Evolutionary conservation across 2,113 vertebrate genomes (phyloP).

Genomic region (Fulica atra): DNA sequence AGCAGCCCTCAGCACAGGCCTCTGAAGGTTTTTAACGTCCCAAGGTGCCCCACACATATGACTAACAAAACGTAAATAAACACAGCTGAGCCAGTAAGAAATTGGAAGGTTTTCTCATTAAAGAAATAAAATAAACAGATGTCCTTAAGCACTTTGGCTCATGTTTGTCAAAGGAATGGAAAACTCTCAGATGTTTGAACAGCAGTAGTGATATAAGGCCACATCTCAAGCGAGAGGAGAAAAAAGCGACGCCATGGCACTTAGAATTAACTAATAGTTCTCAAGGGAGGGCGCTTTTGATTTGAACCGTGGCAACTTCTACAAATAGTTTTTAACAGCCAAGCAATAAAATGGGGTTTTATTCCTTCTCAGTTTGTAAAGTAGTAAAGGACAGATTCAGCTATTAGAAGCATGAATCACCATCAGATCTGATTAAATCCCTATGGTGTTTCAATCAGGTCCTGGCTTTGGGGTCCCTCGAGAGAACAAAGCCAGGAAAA

Average conservation of each 20-base stretch:
- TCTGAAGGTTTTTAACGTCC: constrained; percentile 61
- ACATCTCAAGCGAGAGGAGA: constrained; percentile 60
- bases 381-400: constrained; percentile 44
- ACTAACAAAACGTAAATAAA: constrained; percentile 83
- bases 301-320: constrained; percentile 76
- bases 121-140: constrained; percentile 88
- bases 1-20: constrained; percentile 53
- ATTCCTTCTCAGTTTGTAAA: constrained; percentile 70
- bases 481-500: constrained; percentile 10
- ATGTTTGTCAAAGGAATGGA: constrained; percentile 81
- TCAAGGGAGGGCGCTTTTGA: constrained; percentile 68
- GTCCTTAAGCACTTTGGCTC: constrained; percentile 84
- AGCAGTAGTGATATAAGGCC: constrained; percentile 68
- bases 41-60: constrained; percentile 75
- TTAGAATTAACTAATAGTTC: constrained; percentile 73
- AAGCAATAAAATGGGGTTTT: constrained; percentile 64
- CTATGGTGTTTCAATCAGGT: neutral
- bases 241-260: constrained; percentile 41
- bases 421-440: constrained; percentile 62
- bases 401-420: constrained; percentile 51
- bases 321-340: constrained; percentile 76
- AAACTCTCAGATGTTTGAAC: constrained; percentile 74
- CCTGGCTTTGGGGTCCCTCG: neutral
- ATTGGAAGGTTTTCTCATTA: constrained; percentile 85
- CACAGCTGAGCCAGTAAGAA: constrained; percentile 82